A percentile compares a stretch with the other conserved stretches of the same genome.
phyloP scores from a whole-genome alignment of 2,888 invertebrate species.

The Lasioglossum marginatum region DNA sequence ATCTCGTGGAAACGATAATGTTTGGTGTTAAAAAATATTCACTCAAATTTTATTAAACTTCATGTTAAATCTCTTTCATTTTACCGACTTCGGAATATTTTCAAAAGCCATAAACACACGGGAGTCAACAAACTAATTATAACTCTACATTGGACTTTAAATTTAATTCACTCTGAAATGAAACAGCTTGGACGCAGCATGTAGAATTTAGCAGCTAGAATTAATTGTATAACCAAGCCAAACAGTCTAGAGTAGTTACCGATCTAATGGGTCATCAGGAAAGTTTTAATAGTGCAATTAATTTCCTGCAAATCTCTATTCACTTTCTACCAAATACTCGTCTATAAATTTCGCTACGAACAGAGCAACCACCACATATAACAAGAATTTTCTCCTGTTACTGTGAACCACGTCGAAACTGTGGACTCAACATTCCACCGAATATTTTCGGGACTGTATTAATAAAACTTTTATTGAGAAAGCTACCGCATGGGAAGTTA shows the following conservation, averaged over 20 bases:
- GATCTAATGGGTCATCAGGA: neutral
- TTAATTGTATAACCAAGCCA: neutral
- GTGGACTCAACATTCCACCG: neutral
- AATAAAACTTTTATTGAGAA: conserved; percentile 2
- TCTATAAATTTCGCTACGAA: neutral
- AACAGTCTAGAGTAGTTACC: neutral
- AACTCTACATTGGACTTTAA: neutral
- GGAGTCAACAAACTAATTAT: neutral
- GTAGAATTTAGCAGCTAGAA: neutral
- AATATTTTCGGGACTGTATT: neutral
- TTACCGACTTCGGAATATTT: neutral
- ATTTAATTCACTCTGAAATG: neutral
- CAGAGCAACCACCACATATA: neutral
- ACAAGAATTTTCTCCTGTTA: neutral
- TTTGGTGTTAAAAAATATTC: no score
- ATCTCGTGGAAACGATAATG: no score
- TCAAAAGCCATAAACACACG: neutral
- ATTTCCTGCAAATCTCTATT: neutral
- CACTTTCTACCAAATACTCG: neutral
- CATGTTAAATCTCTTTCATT: neutral
- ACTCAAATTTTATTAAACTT: no score
- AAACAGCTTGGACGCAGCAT: neutral
- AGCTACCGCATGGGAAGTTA: neutral
- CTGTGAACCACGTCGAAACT: neutral
- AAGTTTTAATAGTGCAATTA: conserved; percentile 6